Evolutionary conservation across 2,888 invertebrate genomes (phyloP).

Genomic region (Epirrhoe tristata): DNA sequence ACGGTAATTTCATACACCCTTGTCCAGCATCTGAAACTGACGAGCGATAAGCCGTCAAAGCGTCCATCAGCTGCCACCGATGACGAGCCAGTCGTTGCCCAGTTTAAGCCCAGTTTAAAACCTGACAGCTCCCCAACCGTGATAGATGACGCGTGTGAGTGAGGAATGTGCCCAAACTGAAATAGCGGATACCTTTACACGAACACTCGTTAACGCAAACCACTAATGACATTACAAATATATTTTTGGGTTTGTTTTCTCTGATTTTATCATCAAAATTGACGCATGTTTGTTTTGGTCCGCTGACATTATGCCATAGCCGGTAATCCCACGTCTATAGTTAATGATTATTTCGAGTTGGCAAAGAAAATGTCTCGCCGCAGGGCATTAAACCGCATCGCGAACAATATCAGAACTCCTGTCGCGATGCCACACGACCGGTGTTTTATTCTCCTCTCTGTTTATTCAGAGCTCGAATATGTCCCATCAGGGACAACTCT

Average conservation of each 20-base stretch:
- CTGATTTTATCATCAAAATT: constrained; percentile 54
- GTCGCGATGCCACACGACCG: constrained; percentile 78
- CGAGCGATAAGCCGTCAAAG: constrained; percentile 67
- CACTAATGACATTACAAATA: constrained; percentile 65
- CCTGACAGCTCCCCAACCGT: constrained; percentile 70
- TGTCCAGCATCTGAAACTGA: constrained; percentile 51
- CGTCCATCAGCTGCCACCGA: constrained; percentile 76
- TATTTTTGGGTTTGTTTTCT: constrained; percentile 46
- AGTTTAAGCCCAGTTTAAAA: constrained; percentile 75
- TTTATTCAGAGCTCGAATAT: constrained; percentile 76
- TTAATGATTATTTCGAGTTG: constrained; percentile 65
- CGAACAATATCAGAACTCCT: constrained; percentile 76
- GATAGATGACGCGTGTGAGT: constrained; percentile 70
- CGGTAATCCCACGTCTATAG: constrained; percentile 56
- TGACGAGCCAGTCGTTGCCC: constrained; percentile 65
- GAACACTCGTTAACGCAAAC: constrained; percentile 65
- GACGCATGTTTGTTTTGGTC: constrained; percentile 54
- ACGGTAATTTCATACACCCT: constrained; percentile 56
- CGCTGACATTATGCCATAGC: constrained; percentile 11
- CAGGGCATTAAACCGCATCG: constrained; percentile 60
- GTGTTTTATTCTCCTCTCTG: constrained; percentile 70
- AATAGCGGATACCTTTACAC: constrained; percentile 62
- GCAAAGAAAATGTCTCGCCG: constrained; percentile 60
- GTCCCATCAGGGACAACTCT: constrained; percentile 76
- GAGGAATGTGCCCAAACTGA: constrained; percentile 68